These are phyloP conservation scores for Chroicocephalus ridibundus DNA, from an alignment of 2,113 vertebrate species.

Conservation along the genomic window DNA sequence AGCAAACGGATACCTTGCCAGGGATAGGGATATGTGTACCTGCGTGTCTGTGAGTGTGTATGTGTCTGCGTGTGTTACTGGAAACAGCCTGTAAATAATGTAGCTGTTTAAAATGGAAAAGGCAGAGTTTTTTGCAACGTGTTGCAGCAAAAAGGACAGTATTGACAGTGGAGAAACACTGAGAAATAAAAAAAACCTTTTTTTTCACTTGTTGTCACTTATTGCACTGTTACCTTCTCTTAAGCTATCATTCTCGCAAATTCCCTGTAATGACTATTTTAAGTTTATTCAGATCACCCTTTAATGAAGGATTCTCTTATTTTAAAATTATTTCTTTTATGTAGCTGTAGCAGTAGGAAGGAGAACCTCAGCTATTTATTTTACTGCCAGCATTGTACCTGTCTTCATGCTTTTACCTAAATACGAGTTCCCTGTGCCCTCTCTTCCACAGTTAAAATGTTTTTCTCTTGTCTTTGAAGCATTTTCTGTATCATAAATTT, in stretches of 20 bases:
- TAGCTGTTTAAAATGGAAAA: conserved; percentile 79
- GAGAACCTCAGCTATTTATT: neutral
- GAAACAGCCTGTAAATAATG: conserved; percentile 80
- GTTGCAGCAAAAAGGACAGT: conserved; percentile 76
- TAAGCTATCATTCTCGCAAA: neutral
- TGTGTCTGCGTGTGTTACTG: conserved; percentile 70
- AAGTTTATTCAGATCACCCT: neutral
- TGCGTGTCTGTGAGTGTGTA: conserved; percentile 64
- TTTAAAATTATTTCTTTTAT: neutral
- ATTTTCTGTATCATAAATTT: neutral
- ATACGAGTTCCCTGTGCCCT: neutral
- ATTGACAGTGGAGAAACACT: conserved; percentile 78
- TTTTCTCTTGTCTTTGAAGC: neutral
- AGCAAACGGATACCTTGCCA: conserved; percentile 72
- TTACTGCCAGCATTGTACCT: neutral
- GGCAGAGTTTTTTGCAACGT: conserved; percentile 69
- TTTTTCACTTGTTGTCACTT: conserved; percentile 73
- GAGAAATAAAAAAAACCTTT: conserved; percentile 76
- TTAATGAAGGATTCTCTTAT: neutral
- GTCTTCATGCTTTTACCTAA: neutral
- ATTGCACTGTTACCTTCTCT: conserved; percentile 18
- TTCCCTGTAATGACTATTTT: neutral
- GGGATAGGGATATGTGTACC: conserved; percentile 66
- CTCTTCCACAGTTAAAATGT: neutral
- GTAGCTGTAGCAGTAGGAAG: neutral